Evolutionary conservation across 2,888 invertebrate genomes (phyloP).

Genomic region (Helobdella robusta): DNA sequence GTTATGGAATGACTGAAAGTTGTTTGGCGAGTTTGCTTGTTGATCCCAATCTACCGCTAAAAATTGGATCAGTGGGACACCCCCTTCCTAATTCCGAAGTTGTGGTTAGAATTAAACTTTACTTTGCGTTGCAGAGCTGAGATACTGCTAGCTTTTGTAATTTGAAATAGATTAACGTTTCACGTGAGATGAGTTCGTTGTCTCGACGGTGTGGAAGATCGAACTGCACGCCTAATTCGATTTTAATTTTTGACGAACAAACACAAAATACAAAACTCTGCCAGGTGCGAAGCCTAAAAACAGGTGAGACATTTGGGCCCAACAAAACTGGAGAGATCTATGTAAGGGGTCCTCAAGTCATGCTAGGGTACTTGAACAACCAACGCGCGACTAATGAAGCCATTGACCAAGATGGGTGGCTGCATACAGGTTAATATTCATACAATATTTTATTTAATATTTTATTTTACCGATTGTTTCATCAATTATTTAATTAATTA

Average conservation of each 20-base stretch:
- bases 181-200: too few species aligned
- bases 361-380: constrained; percentile 73
- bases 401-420: constrained; percentile 68
- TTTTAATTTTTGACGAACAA: not conserved
- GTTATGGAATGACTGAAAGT: constrained; percentile 46
- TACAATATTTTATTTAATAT: too few species aligned
- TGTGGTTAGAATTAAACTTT: too few species aligned
- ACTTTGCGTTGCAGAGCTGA: too few species aligned
- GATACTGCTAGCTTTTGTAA: too few species aligned
- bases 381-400: constrained; percentile 59
- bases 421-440: constrained; percentile 56
- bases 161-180: too few species aligned
- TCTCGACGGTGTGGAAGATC: not conserved
- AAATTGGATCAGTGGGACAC: constrained; percentile 62
- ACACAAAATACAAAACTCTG: not conserved
- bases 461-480: too few species aligned
- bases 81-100: constrained; percentile 58
- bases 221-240: not conserved
- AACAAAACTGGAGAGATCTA: constrained; percentile 63
- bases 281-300: constrained; percentile 40
- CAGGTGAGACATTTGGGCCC: constrained; percentile 55
- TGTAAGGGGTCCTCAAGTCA: constrained; percentile 68
- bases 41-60: constrained; percentile 41
- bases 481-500: not conserved
- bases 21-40: constrained; percentile 40